Percentiles rank a stretch among this genome's conserved stretches.
phyloP scores from a whole-genome alignment of 2,113 vertebrate genomes.

The Lethenteron reissneri region DNA sequence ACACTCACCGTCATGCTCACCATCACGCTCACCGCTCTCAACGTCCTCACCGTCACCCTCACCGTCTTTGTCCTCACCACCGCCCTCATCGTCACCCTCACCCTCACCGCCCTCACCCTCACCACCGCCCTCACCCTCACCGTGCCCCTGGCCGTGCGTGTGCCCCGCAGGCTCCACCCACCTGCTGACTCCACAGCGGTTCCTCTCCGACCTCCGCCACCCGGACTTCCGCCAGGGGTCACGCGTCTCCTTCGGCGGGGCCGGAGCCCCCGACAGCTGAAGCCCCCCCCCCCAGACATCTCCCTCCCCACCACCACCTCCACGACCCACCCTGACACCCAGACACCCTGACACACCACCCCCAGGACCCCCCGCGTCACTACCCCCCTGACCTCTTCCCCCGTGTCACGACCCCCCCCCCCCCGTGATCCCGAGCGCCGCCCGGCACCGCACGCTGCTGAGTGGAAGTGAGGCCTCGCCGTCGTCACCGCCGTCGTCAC shows the following conservation, averaged over 20 bases:
- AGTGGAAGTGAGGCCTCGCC: too few relatives aligned
- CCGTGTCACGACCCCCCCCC: background rate
- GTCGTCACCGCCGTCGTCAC: too few relatives aligned
- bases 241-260: constrained; percentile 89
- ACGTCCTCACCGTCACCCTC: too few relatives aligned
- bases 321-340: background rate
- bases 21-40: too few relatives aligned
- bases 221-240: constrained; percentile 99
- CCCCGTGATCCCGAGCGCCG: too few relatives aligned
- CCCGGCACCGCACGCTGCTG: too few relatives aligned
- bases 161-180: constrained; percentile 99
- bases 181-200: constrained; percentile 98
- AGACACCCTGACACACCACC: background rate
- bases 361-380: background rate
- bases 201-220: constrained; percentile 99
- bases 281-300: background rate
- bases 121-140: too few relatives aligned
- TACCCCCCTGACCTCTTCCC: background rate
- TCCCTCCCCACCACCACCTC: background rate
- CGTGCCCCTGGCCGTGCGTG: constrained; percentile 41
- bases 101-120: too few relatives aligned
- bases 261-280: background rate
- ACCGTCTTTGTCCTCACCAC: too few relatives aligned
- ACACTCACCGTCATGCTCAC: background rate
- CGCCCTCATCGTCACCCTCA: too few relatives aligned